Conservation (phyloP, 2,888 invertebrate genomes). For the Aproaerema taeniolella region DNA sequence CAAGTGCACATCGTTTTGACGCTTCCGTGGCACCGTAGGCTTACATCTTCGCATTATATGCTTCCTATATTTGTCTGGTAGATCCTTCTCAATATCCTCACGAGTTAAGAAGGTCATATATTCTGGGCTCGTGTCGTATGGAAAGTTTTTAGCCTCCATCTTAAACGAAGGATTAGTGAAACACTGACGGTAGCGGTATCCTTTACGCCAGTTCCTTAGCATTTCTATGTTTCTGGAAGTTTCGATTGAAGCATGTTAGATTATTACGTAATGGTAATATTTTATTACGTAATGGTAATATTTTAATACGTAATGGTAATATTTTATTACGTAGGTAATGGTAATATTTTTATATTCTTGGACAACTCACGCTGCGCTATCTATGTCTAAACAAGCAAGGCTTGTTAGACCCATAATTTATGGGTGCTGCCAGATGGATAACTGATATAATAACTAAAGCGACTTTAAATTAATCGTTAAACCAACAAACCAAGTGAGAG, state of each 20-base stretch:
- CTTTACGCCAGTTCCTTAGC: conserved; percentile 73
- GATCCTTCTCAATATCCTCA: conserved; percentile 63
- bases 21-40: conserved; percentile 49
- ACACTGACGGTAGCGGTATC: conserved; percentile 43
- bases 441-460: too few species aligned
- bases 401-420: too few species aligned
- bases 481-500: too few species aligned
- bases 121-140: conserved; percentile 77
- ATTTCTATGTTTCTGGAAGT: conserved; percentile 53
- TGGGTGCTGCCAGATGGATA: too few species aligned
- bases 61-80: conserved; percentile 61
- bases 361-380: too few species aligned
- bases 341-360: too few species aligned
- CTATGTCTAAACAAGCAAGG: too few species aligned
- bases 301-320: too few species aligned
- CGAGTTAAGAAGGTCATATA: conserved; percentile 70
- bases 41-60: conserved; percentile 40
- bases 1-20: conserved; percentile 50
- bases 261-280: too few species aligned
- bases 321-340: too few species aligned
- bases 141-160: conserved; percentile 40
- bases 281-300: too few species aligned
- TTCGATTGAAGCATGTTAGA: not conserved
- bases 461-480: too few species aligned
- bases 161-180: conserved; percentile 32